These are phyloP conservation scores for Parotia lawesii DNA, from an alignment of 2,113 vertebrate species.

Conservation along the genomic window DNA sequence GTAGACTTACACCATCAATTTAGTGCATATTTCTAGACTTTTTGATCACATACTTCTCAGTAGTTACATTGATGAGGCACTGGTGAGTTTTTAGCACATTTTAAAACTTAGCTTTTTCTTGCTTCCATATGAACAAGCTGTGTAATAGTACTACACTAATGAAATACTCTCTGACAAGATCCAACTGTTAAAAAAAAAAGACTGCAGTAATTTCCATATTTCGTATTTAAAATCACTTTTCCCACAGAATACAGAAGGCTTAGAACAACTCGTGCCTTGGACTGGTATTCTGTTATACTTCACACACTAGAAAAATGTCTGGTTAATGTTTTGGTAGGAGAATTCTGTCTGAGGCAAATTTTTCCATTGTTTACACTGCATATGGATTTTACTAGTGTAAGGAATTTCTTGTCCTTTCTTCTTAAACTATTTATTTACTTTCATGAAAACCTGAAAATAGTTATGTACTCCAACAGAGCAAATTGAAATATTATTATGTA, in stretches of 20 bases:
- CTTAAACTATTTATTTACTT: background rate
- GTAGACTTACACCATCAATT: background rate
- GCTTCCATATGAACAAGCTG: background rate
- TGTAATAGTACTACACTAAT: background rate
- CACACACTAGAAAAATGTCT: background rate
- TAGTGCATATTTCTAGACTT: background rate
- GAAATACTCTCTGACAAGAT: background rate
- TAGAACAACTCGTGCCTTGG: background rate
- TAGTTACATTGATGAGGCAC: background rate
- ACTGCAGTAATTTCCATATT: background rate
- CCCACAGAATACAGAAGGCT: background rate
- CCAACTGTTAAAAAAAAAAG: background rate
- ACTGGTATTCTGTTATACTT: background rate
- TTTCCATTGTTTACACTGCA: background rate
- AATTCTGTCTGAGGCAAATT: background rate
- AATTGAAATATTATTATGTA: constrained; percentile 45
- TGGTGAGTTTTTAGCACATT: background rate
- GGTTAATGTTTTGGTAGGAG: background rate
- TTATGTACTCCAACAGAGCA: background rate
- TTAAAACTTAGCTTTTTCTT: background rate
- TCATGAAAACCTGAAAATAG: constrained; percentile 4
- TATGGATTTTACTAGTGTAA: background rate
- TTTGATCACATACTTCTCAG: background rate
- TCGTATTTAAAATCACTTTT: background rate
- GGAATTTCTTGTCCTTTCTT: background rate